phyloP scores from a whole-genome alignment of 2,113 vertebrate species.

The Morphnarchus princeps region DNA sequence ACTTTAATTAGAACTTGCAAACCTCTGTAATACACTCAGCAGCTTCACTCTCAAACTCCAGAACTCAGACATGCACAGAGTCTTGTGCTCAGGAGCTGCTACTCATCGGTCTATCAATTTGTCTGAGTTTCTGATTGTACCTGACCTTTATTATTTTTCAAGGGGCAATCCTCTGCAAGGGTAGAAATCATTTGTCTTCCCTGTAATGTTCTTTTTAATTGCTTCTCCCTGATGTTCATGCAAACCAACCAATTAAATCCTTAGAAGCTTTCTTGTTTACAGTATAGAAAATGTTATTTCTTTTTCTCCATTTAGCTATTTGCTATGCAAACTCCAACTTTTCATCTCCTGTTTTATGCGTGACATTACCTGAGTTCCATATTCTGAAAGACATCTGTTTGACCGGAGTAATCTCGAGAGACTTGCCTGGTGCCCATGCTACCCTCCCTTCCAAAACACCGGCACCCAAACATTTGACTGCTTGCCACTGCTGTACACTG shows the following conservation, averaged over 20 bases:
- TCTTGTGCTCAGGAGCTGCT: not conserved
- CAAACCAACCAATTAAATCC: not conserved
- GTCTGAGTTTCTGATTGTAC: not conserved
- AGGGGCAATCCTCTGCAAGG: not conserved
- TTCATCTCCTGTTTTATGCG: not conserved
- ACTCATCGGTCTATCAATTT: not conserved
- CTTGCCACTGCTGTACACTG: not conserved
- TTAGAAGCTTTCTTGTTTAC: not conserved
- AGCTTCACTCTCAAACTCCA: not conserved
- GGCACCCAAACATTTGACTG: not conserved
- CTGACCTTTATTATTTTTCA: not conserved
- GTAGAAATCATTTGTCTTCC: not conserved
- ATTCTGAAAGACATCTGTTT: not conserved
- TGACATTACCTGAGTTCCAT: not conserved
- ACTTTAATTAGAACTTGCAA: not conserved
- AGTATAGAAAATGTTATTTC: not conserved
- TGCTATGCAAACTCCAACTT: not conserved
- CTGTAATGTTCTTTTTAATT: not conserved
- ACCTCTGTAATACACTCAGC: not conserved
- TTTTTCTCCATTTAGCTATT: not conserved
- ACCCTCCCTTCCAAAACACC: not conserved
- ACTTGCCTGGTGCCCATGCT: not conserved
- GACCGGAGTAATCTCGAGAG: not conserved
- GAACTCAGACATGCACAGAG: not conserved
- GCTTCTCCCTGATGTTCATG: not conserved